phyloP scores from a whole-genome alignment of 2,888 invertebrate species.

The Drosophila buzzatii region DNA sequence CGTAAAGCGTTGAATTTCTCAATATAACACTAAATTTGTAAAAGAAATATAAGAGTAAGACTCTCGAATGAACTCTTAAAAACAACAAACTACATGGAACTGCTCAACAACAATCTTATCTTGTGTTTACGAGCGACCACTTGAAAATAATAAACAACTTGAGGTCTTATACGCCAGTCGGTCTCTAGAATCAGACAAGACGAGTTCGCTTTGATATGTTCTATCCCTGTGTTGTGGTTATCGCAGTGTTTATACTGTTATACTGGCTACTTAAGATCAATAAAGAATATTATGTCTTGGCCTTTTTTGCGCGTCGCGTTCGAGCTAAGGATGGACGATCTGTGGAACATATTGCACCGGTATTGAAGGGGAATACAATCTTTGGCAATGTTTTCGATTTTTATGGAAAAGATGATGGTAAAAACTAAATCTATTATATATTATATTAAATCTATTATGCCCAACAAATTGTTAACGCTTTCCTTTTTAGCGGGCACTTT shows the following conservation, averaged over 20 bases:
- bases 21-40: conserved; percentile 14
- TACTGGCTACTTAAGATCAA: conserved; percentile 43
- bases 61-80: neutral
- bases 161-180: conserved; percentile 16
- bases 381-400: conserved; percentile 76
- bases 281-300: conserved; percentile 40
- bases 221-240: conserved; percentile 1
- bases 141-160: neutral
- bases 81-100: neutral
- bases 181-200: conserved; percentile 9
- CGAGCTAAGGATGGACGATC: conserved; percentile 64
- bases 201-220: conserved; percentile 22
- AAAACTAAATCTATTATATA: too few relatives aligned
- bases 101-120: conserved; percentile 5
- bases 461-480: neutral
- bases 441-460: too few relatives aligned
- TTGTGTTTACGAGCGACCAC: neutral
- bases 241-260: conserved; percentile 14
- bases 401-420: conserved; percentile 47
- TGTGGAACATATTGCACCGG: conserved; percentile 59
- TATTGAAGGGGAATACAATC: conserved; percentile 64
- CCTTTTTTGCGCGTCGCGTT: conserved; percentile 54
- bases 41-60: conserved; percentile 21
- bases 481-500: conserved; percentile 52
- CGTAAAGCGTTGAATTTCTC: conserved; percentile 22